Percentiles rank a stretch among this genome's conserved stretches.
Evolutionary conservation across 1,140 invertebrate species (phyloP).

Genomic region (Pogonomyrmex californicus): DNA sequence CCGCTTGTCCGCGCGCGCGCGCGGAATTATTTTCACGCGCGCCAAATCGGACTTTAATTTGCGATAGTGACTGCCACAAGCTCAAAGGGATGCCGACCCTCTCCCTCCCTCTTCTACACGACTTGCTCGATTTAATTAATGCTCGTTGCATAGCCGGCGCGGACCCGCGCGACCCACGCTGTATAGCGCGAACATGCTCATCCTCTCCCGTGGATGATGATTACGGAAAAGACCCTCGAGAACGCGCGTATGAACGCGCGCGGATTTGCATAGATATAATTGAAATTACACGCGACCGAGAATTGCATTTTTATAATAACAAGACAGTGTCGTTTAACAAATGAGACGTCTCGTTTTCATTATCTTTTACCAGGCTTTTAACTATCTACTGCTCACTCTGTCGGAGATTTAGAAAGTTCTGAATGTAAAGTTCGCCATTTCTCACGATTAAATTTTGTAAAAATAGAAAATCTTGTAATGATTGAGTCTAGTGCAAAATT

Average conservation of each 20-base stretch:
- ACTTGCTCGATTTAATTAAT: constrained; percentile 79
- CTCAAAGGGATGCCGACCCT: constrained; percentile 75
- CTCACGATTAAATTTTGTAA: neutral
- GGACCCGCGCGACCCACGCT: constrained; percentile 22
- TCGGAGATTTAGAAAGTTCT: neutral
- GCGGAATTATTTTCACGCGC: constrained; percentile 73
- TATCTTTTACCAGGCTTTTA: neutral
- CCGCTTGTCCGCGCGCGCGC: constrained; percentile 25
- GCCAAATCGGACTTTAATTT: constrained; percentile 76
- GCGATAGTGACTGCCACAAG: constrained; percentile 70
- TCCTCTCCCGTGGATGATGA: constrained; percentile 56
- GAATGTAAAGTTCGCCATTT: neutral
- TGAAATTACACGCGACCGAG: constrained; percentile 57
- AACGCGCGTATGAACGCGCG: neutral
- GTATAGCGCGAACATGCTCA: constrained; percentile 61
- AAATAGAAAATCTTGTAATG: neutral
- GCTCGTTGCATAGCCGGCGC: constrained; percentile 59
- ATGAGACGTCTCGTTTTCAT: neutral
- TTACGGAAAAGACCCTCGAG: constrained; percentile 53
- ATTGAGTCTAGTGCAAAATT: neutral
- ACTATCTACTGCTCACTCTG: neutral
- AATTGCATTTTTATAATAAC: constrained; percentile 62
- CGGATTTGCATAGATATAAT: constrained; percentile 3
- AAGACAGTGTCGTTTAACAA: constrained; percentile 27
- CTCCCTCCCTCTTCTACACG: constrained; percentile 54